A percentile compares a stretch with the other conserved stretches of the same genome.
Evolutionary conservation across 2,113 vertebrate species (phyloP).

Genomic region (Sceloporus tristichus): DNA sequence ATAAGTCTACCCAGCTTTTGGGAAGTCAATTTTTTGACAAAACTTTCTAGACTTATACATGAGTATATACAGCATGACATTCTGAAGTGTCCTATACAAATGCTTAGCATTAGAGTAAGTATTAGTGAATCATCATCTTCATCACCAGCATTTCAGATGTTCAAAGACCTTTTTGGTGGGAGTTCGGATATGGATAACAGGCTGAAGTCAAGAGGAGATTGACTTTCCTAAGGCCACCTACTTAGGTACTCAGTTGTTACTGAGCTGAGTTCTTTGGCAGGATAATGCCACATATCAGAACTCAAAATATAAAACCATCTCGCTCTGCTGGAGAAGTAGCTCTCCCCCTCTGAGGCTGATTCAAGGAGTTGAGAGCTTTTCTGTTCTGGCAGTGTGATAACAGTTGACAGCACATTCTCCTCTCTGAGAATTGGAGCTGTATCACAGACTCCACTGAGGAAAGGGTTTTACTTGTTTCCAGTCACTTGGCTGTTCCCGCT

Average conservation of each 20-base stretch:
- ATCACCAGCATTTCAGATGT: no score
- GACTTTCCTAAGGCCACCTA: background rate
- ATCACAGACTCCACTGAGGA: background rate
- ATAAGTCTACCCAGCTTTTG: no score
- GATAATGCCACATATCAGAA: background rate
- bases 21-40: no score
- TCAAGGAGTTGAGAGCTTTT: background rate
- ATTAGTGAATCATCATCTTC: no score
- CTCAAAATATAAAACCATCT: background rate
- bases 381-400: background rate
- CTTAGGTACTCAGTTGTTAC: no score
- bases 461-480: background rate
- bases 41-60: no score
- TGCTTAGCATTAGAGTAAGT: no score
- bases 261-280: background rate
- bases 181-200: no score
- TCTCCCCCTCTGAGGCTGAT: background rate
- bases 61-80: no score
- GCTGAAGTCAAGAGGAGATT: background rate
- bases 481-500: background rate
- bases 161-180: no score
- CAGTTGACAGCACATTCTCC: background rate
- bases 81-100: no score
- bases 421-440: background rate
- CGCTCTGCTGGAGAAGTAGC: background rate